Percentiles rank a stretch among this genome's conserved stretches.
Evolutionary conservation across 1,140 invertebrate species (phyloP).

Genomic region (Drosophila busckii): DNA sequence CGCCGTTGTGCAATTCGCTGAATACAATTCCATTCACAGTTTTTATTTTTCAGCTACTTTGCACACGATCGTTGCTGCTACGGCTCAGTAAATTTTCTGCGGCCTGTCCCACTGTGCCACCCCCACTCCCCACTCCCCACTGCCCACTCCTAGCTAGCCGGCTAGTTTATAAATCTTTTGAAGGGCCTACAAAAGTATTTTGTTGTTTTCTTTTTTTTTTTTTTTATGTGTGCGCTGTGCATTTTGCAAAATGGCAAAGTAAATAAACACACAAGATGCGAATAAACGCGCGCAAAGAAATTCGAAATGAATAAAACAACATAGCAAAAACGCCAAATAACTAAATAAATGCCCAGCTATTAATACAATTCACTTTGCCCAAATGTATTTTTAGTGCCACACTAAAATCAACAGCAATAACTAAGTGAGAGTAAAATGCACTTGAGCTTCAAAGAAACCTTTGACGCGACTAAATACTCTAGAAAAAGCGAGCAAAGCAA

Average conservation of each 20-base stretch:
- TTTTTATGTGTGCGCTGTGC: too few relatives aligned
- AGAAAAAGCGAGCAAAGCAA: too few relatives aligned
- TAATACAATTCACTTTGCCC: conserved; percentile 77
- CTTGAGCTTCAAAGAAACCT: too few relatives aligned
- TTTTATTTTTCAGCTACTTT: conserved; percentile 58
- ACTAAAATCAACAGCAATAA: conserved; percentile 54
- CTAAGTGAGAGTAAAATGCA: conserved; percentile 24
- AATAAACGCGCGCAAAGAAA: conserved; percentile 28
- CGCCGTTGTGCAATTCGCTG: conserved; percentile 60
- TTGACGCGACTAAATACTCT: too few relatives aligned
- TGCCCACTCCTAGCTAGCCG: conserved; percentile 9
- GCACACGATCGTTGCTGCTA: conserved; percentile 54
- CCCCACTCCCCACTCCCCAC: background rate
- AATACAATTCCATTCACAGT: conserved; percentile 75
- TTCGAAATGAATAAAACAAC: conserved; percentile 22
- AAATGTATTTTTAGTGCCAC: conserved; percentile 75
- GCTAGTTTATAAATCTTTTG: conserved; percentile 72
- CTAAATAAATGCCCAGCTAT: conserved; percentile 78
- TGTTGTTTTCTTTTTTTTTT: too few relatives aligned
- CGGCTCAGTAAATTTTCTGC: conserved; percentile 69
- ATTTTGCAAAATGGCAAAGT: conserved; percentile 62
- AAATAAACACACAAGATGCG: conserved; percentile 72
- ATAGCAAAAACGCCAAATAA: conserved; percentile 52
- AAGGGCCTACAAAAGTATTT: conserved; percentile 53
- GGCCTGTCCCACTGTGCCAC: conserved; percentile 5